Base-by-base conservation (phyloP, 1,140 invertebrate genomes). In the Neuroterus valhalla region DNA sequence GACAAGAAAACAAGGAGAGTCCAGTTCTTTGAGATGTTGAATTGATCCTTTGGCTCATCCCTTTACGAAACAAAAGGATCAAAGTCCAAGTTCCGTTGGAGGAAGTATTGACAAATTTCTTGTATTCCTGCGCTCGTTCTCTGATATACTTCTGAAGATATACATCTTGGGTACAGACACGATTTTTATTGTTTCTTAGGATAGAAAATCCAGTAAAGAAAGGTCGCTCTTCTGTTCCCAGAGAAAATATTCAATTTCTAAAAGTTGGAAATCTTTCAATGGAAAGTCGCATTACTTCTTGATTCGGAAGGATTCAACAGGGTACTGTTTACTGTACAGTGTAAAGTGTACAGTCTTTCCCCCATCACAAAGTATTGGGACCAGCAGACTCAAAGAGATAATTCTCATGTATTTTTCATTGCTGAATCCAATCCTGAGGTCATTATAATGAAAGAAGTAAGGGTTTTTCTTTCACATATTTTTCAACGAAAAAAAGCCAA, bases 31-130 rank as follows among this genome's bases (percentile, higher is more conserved):
- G 82, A 82, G 82, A 82, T 84, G 78, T 77, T 82, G 83, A 83
- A 79, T 81, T 82, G 82, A 84, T 81, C 79, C 79, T 77, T 68
- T 52, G 76, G 81, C 79, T 84, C 82, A 80, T 84, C 82, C 82
- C 78, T 67, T 83, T 78, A 72, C 78, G 81, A 80, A 80, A 83
- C 83, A 84, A 85, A 84, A 79, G 76, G 75, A 81, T 85, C 76
- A 82, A 84, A 82, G 81, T 73, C 76, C 74, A 55, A 75, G 73
- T 78, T 76, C 77, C 77, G 78, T 66, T 71, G 70, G 75, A 81
- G 74, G 74, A 66, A 66, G 67, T 43, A 21, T 26, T 46, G 48
- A 26, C 43, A 52, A 44, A 44, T 52, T 75, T 71, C 68, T 70
- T 46, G 48, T 48, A 31, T 31, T 46, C 21, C 21, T 46, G 14